Evolutionary conservation across 1,140 invertebrate species (phyloP), one percentile per base, ranked within the genome.

Genomic region (Parasteatoda tepidariorum): DNA sequence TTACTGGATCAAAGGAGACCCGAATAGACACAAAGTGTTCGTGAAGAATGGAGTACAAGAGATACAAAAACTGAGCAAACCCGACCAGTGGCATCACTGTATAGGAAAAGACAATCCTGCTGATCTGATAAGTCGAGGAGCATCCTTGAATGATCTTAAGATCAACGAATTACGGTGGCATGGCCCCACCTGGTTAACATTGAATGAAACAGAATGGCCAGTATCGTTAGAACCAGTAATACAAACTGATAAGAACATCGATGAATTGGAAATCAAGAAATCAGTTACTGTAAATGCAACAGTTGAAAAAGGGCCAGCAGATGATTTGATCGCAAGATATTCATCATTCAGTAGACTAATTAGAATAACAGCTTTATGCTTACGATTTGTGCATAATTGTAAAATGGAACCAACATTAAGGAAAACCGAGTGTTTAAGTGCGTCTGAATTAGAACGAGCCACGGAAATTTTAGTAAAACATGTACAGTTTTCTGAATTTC

Each of bases 31-130:
- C 11, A 76, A 76, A 31, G n/a, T 31, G 34, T 70, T 70, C 9
- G 67, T 70, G 22, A 38, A 26, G 41, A 70, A 70, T 38, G 15
- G 67, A 70, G 33, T 70, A 6, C 33, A 41, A 24, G 30, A 34
- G 7, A 67, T 31, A 13, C 64, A 15, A 5, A 67, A 67, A 15
- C 26, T n/a, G n/a, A n/a, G n/a, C n/a, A n/a, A n/a, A n/a, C n/a
- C n/a, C n/a, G n/a, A n/a, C n/a, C 5, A 67, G 5, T 67, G 7
- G 64, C 22, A 5, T 34, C 30, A 34, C 26, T 70, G 67, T 70
- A 11, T 34, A 3, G 67, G 67, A 15, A 22, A 18, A 9, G n/a
- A 54, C 7, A 70, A 70, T 54, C 33, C 67, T 11, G 34, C 3
- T 41, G 30, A 70, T 15, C 7, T 4, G 4, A 3, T 38, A 4